Conservation (phyloP, 1,140 invertebrate species). For the Drosophila yakuba region DNA sequence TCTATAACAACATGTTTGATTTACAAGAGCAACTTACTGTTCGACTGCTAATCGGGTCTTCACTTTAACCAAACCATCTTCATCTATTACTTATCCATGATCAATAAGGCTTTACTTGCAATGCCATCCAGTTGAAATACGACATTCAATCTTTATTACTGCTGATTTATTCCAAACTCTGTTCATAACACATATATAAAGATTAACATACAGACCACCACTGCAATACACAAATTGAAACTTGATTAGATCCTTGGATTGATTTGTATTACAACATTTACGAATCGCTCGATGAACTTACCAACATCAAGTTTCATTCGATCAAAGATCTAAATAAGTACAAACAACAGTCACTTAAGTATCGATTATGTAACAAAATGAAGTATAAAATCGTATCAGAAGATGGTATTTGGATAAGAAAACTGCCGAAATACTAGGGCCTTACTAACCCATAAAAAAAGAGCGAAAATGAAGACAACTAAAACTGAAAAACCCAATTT, state of each 20-base stretch:
- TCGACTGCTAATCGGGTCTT: not conserved
- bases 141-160: not conserved
- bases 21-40: conserved; percentile 28
- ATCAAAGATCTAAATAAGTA: not conserved
- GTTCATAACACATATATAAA: not conserved
- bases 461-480: not conserved
- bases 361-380: too few relatives aligned
- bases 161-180: not conserved
- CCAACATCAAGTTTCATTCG: conserved; percentile 16
- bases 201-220: not conserved
- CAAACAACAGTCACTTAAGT: too few relatives aligned
- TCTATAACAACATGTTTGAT: not conserved
- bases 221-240: conserved; percentile 21
- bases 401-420: too few relatives aligned
- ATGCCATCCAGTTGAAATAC: conserved; percentile 7
- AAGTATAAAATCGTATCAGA: too few relatives aligned
- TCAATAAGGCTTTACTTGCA: not conserved
- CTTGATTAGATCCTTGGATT: conserved; percentile 2
- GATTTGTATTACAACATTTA: not conserved
- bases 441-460: conserved; percentile 53
- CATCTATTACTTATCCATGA: conserved; percentile 1
- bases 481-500: conserved; percentile 1
- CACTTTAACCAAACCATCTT: not conserved
- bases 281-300: conserved; percentile 9
- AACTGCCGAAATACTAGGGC: not conserved